These are phyloP conservation scores for Brienomyrus brachyistius DNA, from an alignment of 2,113 vertebrate genomes.

Conservation along the genomic window DNA sequence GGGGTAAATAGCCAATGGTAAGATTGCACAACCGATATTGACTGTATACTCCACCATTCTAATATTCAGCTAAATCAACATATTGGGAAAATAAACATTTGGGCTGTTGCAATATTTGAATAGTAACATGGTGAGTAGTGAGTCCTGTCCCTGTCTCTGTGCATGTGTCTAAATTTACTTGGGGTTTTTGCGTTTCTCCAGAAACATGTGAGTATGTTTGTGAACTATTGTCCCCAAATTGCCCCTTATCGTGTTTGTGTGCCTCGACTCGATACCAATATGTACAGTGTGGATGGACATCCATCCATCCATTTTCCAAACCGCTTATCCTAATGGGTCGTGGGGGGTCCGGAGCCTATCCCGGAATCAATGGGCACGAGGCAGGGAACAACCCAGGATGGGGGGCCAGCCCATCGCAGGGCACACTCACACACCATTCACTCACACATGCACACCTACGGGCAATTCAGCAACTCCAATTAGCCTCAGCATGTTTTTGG, in stretches of 20 bases:
- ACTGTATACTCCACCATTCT: not conserved
- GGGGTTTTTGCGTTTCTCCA: not conserved
- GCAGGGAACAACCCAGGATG: too few species aligned
- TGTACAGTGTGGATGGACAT: not conserved
- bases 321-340: too few species aligned
- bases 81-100: not conserved
- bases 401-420: too few species aligned
- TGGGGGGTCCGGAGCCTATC: too few species aligned
- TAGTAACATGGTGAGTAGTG: not conserved
- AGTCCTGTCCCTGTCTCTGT: not conserved
- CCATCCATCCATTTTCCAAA: too few species aligned
- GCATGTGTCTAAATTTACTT: not conserved
- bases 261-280: not conserved
- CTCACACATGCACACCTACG: too few species aligned
- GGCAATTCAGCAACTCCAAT: too few species aligned
- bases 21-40: too few species aligned
- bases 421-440: too few species aligned
- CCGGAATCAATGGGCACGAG: too few species aligned
- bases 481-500: too few species aligned
- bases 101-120: not conserved
- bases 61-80: not conserved
- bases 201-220: not conserved
- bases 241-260: not conserved
- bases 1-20: not conserved
- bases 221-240: not conserved